Conservation (phyloP, 2,113 vertebrate species). For the Lepidothrix coronata region DNA sequence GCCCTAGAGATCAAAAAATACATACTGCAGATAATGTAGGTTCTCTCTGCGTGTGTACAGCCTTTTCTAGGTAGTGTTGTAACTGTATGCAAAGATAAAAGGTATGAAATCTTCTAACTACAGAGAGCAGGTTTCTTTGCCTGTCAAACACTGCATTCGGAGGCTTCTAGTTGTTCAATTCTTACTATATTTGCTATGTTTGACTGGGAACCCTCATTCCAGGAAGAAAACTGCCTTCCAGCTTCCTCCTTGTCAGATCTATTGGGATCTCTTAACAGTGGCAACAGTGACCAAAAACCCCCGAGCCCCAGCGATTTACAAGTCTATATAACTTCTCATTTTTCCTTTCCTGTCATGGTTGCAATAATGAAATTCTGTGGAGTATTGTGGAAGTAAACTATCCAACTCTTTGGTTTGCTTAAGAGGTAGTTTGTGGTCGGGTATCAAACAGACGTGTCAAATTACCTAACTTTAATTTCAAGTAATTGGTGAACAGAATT, state of each 20-base stretch:
- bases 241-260: not conserved
- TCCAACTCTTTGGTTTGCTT: constrained; percentile 53
- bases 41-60: not conserved
- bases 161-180: not conserved
- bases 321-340: constrained; percentile 37
- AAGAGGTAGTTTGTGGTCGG: constrained; percentile 77
- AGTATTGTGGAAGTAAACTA: constrained; percentile 54
- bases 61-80: not conserved
- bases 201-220: not conserved
- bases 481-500: constrained; percentile 71
- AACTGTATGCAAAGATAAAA: not conserved
- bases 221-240: not conserved
- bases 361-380: constrained; percentile 39
- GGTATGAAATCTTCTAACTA: not conserved
- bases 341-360: constrained; percentile 53
- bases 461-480: constrained; percentile 78
- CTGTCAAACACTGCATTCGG: not conserved
- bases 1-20: not conserved
- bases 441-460: constrained; percentile 71
- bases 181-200: not conserved
- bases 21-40: not conserved
- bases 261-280: not conserved
- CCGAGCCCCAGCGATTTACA: not conserved
- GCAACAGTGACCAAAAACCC: constrained; percentile 13
- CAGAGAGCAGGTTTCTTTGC: not conserved